These are phyloP conservation scores for Patella depressa DNA, from an alignment of 2,888 invertebrate species.

Conservation along the genomic window DNA sequence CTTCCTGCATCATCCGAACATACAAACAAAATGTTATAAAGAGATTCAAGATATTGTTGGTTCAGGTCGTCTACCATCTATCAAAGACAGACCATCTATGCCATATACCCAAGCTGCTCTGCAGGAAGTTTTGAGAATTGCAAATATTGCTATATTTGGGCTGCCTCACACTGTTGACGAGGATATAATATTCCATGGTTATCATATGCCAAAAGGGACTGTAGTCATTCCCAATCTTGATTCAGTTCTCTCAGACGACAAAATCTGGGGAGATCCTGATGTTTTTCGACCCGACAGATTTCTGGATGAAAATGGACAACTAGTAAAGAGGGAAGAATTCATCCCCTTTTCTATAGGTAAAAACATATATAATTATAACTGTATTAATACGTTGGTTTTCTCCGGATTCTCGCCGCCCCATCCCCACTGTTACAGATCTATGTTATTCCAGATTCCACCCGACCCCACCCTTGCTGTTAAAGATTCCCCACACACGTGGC, in stretches of 20 bases:
- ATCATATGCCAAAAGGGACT: slow-evolving; percentile 56
- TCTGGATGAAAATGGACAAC: slow-evolving; percentile 37
- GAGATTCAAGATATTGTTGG: slow-evolving; percentile 66
- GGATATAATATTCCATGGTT: slow-evolving; percentile 55
- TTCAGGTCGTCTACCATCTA: slow-evolving; percentile 35
- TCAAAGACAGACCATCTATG: slow-evolving; percentile 41
- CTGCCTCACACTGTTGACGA: slow-evolving; percentile 43
- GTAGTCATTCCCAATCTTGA: slow-evolving; percentile 49
- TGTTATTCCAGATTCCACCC: too few relatives aligned
- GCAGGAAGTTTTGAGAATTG: slow-evolving; percentile 52
- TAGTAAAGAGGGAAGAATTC: slow-evolving; percentile 31
- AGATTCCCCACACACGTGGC: too few relatives aligned
- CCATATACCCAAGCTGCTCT: slow-evolving; percentile 57
- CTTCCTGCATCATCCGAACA: slow-evolving; percentile 83
- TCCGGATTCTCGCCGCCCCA: too few relatives aligned
- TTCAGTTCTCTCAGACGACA: slow-evolving; percentile 47
- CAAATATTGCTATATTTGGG: slow-evolving; percentile 49
- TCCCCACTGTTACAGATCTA: too few relatives aligned
- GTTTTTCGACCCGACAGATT: slow-evolving; percentile 56
- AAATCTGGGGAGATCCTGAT: slow-evolving; percentile 45
- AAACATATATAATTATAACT: background rate
- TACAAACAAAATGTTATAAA: slow-evolving; percentile 37
- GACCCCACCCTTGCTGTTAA: too few relatives aligned
- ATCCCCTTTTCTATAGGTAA: slow-evolving; percentile 44
- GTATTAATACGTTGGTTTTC: too few relatives aligned